A percentile compares a stretch with the other conserved stretches of the same genome.
Evolutionary conservation across 2,113 vertebrate species (phyloP).

Genomic region (Diphyllodes magnificus): DNA sequence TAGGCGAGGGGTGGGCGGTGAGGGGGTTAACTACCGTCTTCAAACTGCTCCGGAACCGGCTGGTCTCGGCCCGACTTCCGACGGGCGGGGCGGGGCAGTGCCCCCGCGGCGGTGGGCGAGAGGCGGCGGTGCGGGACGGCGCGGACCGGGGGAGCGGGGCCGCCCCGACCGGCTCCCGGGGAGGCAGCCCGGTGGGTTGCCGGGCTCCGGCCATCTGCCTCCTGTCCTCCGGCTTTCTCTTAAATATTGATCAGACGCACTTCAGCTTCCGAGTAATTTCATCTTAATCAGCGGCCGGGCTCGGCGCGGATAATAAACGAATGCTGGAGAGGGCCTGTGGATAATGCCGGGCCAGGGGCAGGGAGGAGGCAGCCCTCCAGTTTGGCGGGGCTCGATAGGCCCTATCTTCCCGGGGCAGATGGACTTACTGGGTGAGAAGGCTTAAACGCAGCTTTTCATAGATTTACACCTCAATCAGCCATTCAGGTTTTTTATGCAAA

Average conservation of each 20-base stretch:
- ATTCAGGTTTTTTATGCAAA: constrained; percentile 66
- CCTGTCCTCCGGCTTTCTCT: constrained; percentile 56
- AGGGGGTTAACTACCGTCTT: neutral
- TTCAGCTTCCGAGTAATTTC: constrained; percentile 85
- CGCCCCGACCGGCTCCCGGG: neutral
- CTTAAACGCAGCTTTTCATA: constrained; percentile 78
- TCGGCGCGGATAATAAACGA: constrained; percentile 76
- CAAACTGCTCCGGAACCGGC: neutral
- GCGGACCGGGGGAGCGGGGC: neutral
- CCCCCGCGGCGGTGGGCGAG: neutral
- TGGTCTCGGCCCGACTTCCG: neutral
- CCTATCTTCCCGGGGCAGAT: constrained; percentile 77
- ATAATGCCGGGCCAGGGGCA: constrained; percentile 67
- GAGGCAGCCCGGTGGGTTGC: neutral
- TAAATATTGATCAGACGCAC: constrained; percentile 74
- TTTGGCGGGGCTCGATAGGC: constrained; percentile 70
- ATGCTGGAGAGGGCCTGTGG: constrained; percentile 46
- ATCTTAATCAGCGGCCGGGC: constrained; percentile 78
- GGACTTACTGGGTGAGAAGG: constrained; percentile 66
- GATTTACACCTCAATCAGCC: constrained; percentile 74
- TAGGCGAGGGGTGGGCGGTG: neutral
- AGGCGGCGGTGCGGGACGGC: neutral
- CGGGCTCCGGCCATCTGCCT: constrained; percentile 61
- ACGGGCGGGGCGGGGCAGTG: neutral
- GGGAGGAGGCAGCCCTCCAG: constrained; percentile 9